A percentile compares a stretch with the other conserved stretches of the same genome.
Conservation (phyloP, 2,113 vertebrate genomes). For the Rhodinocichla rosea region DNA sequence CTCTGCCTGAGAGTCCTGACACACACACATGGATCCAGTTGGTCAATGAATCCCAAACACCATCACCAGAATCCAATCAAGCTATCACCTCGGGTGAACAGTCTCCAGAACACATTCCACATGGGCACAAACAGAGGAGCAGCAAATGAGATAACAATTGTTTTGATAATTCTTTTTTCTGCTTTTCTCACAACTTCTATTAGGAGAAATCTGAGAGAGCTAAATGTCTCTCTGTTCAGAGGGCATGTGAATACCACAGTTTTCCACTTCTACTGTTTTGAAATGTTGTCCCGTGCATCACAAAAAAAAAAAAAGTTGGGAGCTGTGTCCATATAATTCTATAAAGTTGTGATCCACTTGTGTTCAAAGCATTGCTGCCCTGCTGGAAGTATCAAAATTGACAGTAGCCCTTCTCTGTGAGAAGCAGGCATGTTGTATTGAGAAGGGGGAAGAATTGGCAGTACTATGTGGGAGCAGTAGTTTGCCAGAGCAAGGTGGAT, state of each 20-base stretch:
- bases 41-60: no score
- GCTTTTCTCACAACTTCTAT: no score
- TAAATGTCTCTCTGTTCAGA: neutral
- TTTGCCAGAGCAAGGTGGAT: neutral
- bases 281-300: neutral
- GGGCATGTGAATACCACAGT: neutral
- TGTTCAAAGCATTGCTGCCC: neutral
- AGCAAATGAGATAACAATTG: no score
- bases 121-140: no score
- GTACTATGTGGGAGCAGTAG: neutral
- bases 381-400: neutral
- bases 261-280: neutral
- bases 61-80: no score
- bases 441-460: neutral
- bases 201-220: neutral
- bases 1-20: no score
- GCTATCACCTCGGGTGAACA: no score
- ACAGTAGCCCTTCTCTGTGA: neutral
- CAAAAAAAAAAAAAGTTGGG: neutral
- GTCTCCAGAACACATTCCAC: no score
- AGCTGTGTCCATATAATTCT: neutral
- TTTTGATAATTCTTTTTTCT: no score
- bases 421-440: neutral
- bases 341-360: neutral
- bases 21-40: no score